Evolutionary conservation across 1,140 invertebrate species (phyloP), one percentile per base, ranked within the genome.

Genomic region (Gryllus bimaculatus): DNA sequence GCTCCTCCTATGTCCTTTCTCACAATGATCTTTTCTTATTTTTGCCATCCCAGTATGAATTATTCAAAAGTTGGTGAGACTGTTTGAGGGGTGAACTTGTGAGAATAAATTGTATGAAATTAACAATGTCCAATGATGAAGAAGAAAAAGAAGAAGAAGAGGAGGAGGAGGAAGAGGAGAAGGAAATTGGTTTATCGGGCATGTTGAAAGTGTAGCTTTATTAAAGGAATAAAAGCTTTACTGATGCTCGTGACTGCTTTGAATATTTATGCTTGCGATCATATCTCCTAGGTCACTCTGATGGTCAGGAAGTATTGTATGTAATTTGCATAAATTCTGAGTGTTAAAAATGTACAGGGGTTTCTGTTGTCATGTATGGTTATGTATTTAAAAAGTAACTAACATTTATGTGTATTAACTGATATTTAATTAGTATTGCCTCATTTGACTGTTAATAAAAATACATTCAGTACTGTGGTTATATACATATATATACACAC

Each of bases 371-470:
- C 79, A 47, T 79, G 79, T 79, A 79, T 79, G 54, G 76, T 79
- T 79, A 77, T 76, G 76, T 79, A 79, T 79, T 77, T 79, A 79
- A 79, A 66, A 79, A 79, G 47, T 75, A 75, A 75, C 47, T 79
- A 79, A 48, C 75, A 48, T 76, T 76, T 79, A 76, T 79, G 79
- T 79, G 79, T 79, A 79, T 73, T 74, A 76, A 79, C 20, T 79
- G 79, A 77, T 77, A 77, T 76, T 79, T 79, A 77, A 79, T 79
- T 79, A 79, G 54, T 77, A 79, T 73, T 10, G n/a, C 74, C 13
- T 77, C 20, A 76, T 79, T 79, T 79, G 79, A 79, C 76, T 79
- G 79, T 73, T 78, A 26, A 78, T 78, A 73, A 78, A 48, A 73
- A 78, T 54, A 66, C 47, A 39, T 49, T 47, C 73, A 66, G 73